phyloP scores from a whole-genome alignment of 2,113 vertebrate genomes.

The Entelurus aequoreus region DNA sequence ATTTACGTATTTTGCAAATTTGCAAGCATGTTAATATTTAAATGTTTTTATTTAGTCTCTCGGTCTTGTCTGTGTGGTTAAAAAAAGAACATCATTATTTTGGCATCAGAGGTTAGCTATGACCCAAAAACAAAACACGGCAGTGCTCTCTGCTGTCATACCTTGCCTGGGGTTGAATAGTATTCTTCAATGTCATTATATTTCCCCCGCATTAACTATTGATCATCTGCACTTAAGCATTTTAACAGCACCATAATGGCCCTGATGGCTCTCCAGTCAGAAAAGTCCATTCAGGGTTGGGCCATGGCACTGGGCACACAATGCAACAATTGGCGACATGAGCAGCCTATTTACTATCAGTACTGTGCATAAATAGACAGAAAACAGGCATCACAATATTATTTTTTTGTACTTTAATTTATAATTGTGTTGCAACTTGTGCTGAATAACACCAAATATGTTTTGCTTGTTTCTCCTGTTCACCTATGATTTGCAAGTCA shows the following conservation, averaged over 20 bases:
- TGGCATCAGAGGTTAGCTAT: conserved; percentile 61
- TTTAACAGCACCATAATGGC: conserved; percentile 42
- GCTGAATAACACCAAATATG: conserved; percentile 50
- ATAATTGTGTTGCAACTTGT: conserved; percentile 27
- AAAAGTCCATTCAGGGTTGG: conserved; percentile 2
- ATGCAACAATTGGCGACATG: conserved; percentile 11
- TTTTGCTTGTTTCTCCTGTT: not conserved
- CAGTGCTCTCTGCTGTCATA: conserved; percentile 34
- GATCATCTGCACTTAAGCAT: conserved; percentile 61
- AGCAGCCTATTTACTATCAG: conserved; percentile 32
- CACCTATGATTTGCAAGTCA: not conserved
- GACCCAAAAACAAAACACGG: conserved; percentile 42
- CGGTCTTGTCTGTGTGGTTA: conserved; percentile 40
- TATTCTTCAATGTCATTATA: conserved; percentile 60
- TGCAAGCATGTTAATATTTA: too few species aligned
- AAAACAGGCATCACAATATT: not conserved
- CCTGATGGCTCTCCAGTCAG: conserved; percentile 21
- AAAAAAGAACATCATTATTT: conserved; percentile 67
- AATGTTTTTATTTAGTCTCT: not conserved
- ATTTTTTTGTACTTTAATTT: conserved; percentile 42
- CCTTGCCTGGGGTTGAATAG: conserved; percentile 57
- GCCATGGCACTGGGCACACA: conserved; percentile 5
- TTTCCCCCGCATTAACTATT: conserved; percentile 66
- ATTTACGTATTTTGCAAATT: not conserved
- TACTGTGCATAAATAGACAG: not conserved